Base-by-base conservation (phyloP, 2,888 invertebrate genomes). In the Rhyacophila evoluta region DNA sequence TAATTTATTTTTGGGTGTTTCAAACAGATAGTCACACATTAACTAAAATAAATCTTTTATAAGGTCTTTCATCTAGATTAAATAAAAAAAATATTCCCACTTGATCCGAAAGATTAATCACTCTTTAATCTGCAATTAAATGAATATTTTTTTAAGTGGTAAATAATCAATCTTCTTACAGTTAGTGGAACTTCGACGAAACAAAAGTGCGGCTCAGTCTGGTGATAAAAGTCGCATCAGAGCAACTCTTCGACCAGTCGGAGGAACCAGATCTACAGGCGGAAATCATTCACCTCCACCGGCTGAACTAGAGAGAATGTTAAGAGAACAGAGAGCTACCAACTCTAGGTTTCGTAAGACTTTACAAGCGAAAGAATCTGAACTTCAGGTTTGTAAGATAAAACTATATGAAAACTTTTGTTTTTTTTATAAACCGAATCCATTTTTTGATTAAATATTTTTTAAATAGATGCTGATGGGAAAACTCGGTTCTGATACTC, bases 111-210 rank as follows among this genome's bases (percentile, higher is more conserved):
- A n/a, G n/a, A n/a, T n/a, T n/a, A n/a, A n/a, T n/a, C n/a, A n/a
- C n/a, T n/a, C n/a, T n/a, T n/a, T n/a, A n/a, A n/a, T n/a, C n/a
- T n/a, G n/a, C n/a, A n/a, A n/a, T n/a, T n/a, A n/a, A n/a, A n/a
- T n/a, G n/a, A n/a, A n/a, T n/a, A n/a, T n/a, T n/a, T n/a, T n/a
- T n/a, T n/a, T n/a, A n/a, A n/a, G n/a, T n/a, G n/a, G n/a, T n/a
- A n/a, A n/a, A n/a, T n/a, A n/a, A n/a, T n/a, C n/a, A n/a, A n/a
- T n/a, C n/a, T n/a, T n/a, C n/a, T n/a, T n/a, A n/a, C n/a, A 98
- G 96, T 90, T 98, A 82, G 92, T 98, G 82, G 98, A 98, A 87
- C 91, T 98, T 75, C 94, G 95, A 83, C 92, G 97, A 83, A 94
- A 93, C 82, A 89, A 89, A 0, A 94, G 94, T 87, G 97, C 97